Base-by-base conservation (phyloP, 2,113 vertebrate genomes). In the Pogona vitticeps region DNA sequence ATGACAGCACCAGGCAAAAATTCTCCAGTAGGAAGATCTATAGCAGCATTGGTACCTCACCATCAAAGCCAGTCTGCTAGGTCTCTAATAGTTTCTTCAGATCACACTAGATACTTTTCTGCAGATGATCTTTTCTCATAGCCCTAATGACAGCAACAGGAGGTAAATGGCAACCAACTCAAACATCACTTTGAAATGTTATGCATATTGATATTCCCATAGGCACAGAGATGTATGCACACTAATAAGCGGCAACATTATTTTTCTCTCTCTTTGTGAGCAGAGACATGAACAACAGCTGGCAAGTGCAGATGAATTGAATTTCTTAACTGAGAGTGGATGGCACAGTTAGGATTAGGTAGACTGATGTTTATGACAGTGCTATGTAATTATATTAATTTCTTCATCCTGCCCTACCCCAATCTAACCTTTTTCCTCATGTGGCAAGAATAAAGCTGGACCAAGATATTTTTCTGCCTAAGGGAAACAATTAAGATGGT, bases 1-100 rank as follows among this genome's bases (percentile, higher is more conserved):
- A 63, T 85, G 83, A 93, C 86, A 92, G 76, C 83, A 83, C 93
- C 90, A 38, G 93, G 83, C 33, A 21, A 93, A 85, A 91, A 52
- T 61, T 23, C 40, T 87, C 80, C 86, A 36, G n/a, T 61, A 52
- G 87, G 78, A 63, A 85, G 75, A 42, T 91, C 86, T 90, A 83
- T 73, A 75, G 46, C 36, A n/a, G 18, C n/a, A 80, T 31, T 91
- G 82, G 82, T 71, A 92, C 20, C 79, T 6, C 71, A 87, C 87
- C 33, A 20, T 61, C 83, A 85, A 86, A 83, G 42, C 86, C 76
- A 67, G 84, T 8, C 88, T 88, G 90, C 70, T 92, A 84, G 90
- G 77, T 91, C 6, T 88, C 21, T 8, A 38, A 52, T 59, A 80
- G 46, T 83, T 84, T 87, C 68, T 73, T 67, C 38, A 75, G 58